Evolutionary conservation across 2,888 invertebrate species (phyloP).

Genomic region (Cryptocephalus moraei): DNA sequence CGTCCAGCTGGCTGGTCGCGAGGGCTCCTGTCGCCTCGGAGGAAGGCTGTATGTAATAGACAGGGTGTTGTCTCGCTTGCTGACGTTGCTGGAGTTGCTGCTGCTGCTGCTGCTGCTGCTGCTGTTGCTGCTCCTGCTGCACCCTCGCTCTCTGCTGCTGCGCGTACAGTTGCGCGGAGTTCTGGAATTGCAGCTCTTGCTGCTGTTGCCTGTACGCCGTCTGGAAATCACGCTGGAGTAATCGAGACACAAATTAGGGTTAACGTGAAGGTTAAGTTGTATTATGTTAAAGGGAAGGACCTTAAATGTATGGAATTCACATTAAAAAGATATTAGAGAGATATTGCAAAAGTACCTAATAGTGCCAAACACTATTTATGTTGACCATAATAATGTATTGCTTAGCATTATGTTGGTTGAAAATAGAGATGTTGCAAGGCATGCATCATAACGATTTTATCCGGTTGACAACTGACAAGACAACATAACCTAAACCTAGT

Average conservation of each 20-base stretch:
- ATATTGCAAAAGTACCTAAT: too few relatives aligned
- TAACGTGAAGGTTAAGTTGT: too few relatives aligned
- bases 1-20: slow-evolving; percentile 66
- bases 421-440: too few relatives aligned
- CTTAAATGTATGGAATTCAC: too few relatives aligned
- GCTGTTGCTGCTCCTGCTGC: slow-evolving; percentile 35
- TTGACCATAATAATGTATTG: too few relatives aligned
- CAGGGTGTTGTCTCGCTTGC: slow-evolving; percentile 36
- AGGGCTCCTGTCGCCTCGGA: slow-evolving; percentile 24
- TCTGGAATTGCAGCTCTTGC: slow-evolving; percentile 51
- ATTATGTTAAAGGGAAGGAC: neutral
- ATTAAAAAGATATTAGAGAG: too few relatives aligned
- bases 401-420: too few relatives aligned
- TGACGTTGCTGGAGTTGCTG: slow-evolving; percentile 32
- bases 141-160: slow-evolving; percentile 39
- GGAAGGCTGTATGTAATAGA: slow-evolving; percentile 49
- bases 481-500: too few relatives aligned
- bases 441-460: too few relatives aligned
- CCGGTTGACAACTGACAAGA: too few relatives aligned
- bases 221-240: slow-evolving; percentile 11
- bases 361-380: too few relatives aligned
- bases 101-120: slow-evolving; percentile 29
- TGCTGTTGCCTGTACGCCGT: slow-evolving; percentile 51
- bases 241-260: neutral
- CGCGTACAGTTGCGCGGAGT: slow-evolving; percentile 41